These are phyloP conservation scores for Oasisia sp. DNA, from an alignment of 2,888 invertebrate genomes.

Conservation along the genomic window DNA sequence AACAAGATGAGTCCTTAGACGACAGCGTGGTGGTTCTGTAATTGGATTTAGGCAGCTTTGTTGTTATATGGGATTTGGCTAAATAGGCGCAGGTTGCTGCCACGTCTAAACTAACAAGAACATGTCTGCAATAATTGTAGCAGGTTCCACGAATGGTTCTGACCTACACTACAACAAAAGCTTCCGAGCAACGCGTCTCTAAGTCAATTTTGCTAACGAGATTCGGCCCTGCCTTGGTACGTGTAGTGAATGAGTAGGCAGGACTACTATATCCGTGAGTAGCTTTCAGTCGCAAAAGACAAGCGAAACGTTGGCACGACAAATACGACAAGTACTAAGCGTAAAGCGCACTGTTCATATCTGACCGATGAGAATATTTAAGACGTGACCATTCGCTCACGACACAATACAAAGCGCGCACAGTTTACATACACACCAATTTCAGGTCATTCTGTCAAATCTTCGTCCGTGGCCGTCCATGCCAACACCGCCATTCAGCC, in stretches of 20 bases:
- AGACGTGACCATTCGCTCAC: background rate
- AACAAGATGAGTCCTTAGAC: no score
- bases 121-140: background rate
- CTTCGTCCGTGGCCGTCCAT: conserved; percentile 12
- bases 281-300: background rate
- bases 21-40: background rate
- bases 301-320: background rate
- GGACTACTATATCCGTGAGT: background rate
- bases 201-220: background rate
- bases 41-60: background rate
- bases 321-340: background rate
- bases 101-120: background rate
- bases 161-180: no score
- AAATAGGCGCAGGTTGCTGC: background rate
- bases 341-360: background rate
- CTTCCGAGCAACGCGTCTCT: background rate
- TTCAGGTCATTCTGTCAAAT: background rate
- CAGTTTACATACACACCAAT: background rate
- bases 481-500: background rate
- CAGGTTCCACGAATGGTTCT: no score
- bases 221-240: background rate
- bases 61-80: background rate
- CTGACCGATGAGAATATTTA: background rate
- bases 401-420: background rate
- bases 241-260: background rate